Conservation (phyloP, 2,797 vertebrate species). For the Sarcoramphus papa region DNA sequence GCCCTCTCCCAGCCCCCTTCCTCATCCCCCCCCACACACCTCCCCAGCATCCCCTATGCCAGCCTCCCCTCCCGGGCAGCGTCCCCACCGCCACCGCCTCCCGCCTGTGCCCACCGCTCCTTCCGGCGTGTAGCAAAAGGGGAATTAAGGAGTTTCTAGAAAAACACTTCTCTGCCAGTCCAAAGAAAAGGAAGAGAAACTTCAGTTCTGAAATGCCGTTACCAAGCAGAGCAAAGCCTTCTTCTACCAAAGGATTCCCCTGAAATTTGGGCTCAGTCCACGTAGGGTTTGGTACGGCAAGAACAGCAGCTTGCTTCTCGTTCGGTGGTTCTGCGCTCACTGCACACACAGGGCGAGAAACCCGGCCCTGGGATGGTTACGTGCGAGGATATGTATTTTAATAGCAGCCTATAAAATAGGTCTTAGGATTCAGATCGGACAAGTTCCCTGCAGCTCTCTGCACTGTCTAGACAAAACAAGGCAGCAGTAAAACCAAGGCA, state of each 20-base stretch:
- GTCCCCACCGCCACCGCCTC: not conserved
- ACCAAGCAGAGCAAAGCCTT: not conserved
- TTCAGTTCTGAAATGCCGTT: not conserved
- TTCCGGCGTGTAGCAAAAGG: not conserved
- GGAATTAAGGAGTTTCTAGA: constrained; percentile 58
- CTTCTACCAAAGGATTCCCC: not conserved
- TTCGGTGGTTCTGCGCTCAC: not conserved
- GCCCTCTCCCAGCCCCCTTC: not conserved
- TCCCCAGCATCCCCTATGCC: not conserved
- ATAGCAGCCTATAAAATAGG: constrained; percentile 59
- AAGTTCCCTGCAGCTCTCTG: constrained; percentile 64
- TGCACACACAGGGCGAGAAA: not conserved
- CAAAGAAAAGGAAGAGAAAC: constrained; percentile 61
- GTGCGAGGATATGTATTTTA: constrained; percentile 33
- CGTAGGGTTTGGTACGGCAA: accelerated
- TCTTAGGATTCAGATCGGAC: constrained; percentile 62
- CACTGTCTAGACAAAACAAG: constrained; percentile 80
- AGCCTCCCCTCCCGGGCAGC: not conserved
- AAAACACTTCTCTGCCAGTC: constrained; percentile 11
- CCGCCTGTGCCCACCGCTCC: not conserved
- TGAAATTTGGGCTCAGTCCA: not conserved
- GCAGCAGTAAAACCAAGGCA: constrained; percentile 69
- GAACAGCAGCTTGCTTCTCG: not conserved
- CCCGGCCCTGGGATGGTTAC: not conserved
- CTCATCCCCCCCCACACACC: not conserved